These are phyloP conservation scores for Champsocephalus esox DNA, from an alignment of 2,797 vertebrate species.

Conservation along the genomic window DNA sequence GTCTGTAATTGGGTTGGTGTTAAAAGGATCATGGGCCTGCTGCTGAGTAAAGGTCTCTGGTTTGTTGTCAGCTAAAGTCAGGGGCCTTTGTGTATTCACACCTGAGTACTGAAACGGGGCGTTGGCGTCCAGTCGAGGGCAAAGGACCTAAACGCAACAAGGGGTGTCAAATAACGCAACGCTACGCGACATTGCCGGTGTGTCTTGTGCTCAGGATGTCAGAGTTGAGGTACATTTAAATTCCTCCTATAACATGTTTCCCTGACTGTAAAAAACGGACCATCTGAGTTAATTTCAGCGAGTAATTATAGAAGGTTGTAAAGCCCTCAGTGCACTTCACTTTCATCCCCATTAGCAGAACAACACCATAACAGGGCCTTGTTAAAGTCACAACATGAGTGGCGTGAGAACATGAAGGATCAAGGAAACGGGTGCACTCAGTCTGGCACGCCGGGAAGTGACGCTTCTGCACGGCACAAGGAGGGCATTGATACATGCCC, in stretches of 20 bases:
- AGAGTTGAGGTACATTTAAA: neutral
- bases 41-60: neutral
- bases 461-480: conserved; percentile 40
- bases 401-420: conserved; percentile 55
- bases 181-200: too few species aligned
- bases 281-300: conserved; percentile 28
- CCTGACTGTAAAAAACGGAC: conserved; percentile 20
- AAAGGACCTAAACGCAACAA: neutral
- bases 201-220: neutral
- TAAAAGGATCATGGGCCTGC: neutral
- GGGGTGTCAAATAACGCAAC: neutral
- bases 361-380: conserved; percentile 43
- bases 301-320: conserved; percentile 34
- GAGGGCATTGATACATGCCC: conserved; percentile 41
- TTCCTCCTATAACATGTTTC: neutral
- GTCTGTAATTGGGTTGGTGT: neutral
- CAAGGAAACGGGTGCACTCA: conserved; percentile 25
- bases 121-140: neutral
- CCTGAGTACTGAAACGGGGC: conserved; percentile 1
- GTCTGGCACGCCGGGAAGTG: conserved; percentile 47
- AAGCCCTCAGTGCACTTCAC: conserved; percentile 34
- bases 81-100: conserved; percentile 2
- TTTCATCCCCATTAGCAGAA: conserved; percentile 41
- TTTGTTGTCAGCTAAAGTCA: conserved; percentile 3
- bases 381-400: conserved; percentile 58